Base-by-base conservation (phyloP, 37 sponge, comb jelly and placozoan species). In the Halichondria panicea region DNA sequence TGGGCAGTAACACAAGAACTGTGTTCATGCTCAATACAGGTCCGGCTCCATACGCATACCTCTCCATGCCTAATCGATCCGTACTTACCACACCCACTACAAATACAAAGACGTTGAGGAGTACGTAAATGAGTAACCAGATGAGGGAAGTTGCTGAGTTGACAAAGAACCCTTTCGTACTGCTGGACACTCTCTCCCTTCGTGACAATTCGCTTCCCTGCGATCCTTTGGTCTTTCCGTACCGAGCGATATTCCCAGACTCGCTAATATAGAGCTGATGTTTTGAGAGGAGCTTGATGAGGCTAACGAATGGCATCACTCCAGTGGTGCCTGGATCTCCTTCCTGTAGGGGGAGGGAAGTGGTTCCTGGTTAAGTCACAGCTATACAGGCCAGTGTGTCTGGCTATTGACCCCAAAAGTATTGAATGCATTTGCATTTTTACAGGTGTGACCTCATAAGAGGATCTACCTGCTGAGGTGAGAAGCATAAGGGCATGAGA, bases 261-360 rank as follows among this genome's bases (percentile, higher is more conserved):
- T 86, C 87, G 35, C 80, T 86, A 38, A 86, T 79, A 69, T 86
- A 79, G 71, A 86, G 80, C n/a, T 76, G 80, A 43, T 86, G 87
- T 35, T 86, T 55, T 1, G 66, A 66, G 30, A 86, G 74, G 33
- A 86, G 59, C 37, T 66, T 66, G 35, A 86, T 73, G 48, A 86
- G 68, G 30, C 67, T 77, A 19, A 86, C 53, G 37, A 73, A 86
- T 3, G 66, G 60, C 21, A 86, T 74, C 34, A 66, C 71, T 0
- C 74, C 74, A 21, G 45, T 41, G 7, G 28, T 48, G 27, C 68
- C 80, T n/a, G 74, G 57, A 39, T 79, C 80, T 1, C 77, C 86
- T 35, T 77, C 85, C 77, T 84, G 50, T 1, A 19, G n/a, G n/a
- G n/a, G n/a, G n/a, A n/a, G n/a, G n/a, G n/a, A n/a, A n/a, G n/a